Evolutionary conservation across 2,113 vertebrate species (phyloP).

Genomic region (Oenanthe oenanthe): DNA sequence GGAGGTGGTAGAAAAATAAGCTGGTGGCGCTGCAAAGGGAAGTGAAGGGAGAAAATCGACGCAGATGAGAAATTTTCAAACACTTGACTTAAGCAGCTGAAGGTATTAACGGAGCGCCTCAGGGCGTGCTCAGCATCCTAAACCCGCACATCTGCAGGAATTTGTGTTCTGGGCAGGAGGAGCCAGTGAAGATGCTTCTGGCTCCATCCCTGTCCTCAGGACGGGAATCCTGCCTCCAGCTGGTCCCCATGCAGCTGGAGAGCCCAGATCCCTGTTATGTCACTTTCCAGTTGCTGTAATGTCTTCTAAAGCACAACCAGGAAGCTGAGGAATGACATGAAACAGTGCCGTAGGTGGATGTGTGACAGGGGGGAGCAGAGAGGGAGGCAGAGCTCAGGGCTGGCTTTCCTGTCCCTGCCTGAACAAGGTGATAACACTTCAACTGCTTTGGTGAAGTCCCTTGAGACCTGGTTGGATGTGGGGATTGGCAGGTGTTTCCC

Average conservation of each 20-base stretch:
- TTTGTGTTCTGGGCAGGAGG: background rate
- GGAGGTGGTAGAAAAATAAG: background rate
- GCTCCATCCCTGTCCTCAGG: background rate
- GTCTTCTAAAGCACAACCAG: background rate
- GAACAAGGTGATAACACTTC: background rate
- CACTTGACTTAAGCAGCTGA: constrained; percentile 29
- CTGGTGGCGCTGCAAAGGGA: background rate
- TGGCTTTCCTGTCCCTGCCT: background rate
- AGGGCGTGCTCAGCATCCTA: background rate
- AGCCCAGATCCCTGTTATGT: rapidly evolving
- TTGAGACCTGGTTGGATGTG: background rate
- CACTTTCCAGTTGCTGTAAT: background rate
- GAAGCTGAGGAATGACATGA: background rate
- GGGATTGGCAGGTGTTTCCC: background rate
- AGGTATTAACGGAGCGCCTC: background rate
- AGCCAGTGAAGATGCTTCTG: background rate
- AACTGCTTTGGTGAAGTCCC: background rate
- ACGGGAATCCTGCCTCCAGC: rapidly evolving
- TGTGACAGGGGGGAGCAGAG: background rate
- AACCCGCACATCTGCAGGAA: background rate
- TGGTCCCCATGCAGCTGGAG: background rate
- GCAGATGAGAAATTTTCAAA: background rate
- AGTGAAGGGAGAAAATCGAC: background rate
- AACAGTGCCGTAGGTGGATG: rapidly evolving
- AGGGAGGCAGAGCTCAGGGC: background rate